A percentile compares a stretch with the other conserved stretches of the same genome.
phyloP scores from a whole-genome alignment of 2,797 vertebrate species.

The Lateolabrax maculatus region DNA sequence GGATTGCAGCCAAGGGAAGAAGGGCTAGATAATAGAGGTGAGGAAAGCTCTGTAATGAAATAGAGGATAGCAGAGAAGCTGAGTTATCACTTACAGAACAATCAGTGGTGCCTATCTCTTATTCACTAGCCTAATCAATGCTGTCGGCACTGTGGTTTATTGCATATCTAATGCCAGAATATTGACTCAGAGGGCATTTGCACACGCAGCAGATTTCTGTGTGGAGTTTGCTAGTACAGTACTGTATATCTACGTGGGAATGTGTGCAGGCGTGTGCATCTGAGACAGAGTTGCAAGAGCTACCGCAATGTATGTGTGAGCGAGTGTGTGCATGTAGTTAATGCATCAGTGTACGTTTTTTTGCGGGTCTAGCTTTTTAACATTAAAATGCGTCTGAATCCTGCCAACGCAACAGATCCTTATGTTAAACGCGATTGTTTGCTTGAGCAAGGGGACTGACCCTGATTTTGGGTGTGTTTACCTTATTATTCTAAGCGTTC shows the following conservation, averaged over 20 bases:
- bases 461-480: slow-evolving; percentile 78
- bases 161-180: slow-evolving; percentile 71
- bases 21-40: slow-evolving; percentile 68
- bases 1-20: slow-evolving; percentile 74
- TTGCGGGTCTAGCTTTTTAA: slow-evolving; percentile 32
- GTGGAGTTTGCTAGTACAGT: slow-evolving; percentile 17
- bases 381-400: slow-evolving; percentile 46
- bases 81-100: slow-evolving; percentile 78
- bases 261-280: slow-evolving; percentile 16
- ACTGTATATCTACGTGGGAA: slow-evolving; percentile 27
- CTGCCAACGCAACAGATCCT: slow-evolving; percentile 53
- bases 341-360: slow-evolving; percentile 6
- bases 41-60: slow-evolving; percentile 71
- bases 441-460: slow-evolving; percentile 57
- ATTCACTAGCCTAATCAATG: slow-evolving; percentile 78
- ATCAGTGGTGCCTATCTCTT: slow-evolving; percentile 73
- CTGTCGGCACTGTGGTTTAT: slow-evolving; percentile 74
- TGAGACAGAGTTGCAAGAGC: background rate
- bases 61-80: slow-evolving; percentile 65
- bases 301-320: slow-evolving; percentile 23
- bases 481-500: slow-evolving; percentile 82
- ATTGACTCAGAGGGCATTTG: slow-evolving; percentile 66
- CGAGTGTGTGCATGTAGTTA: background rate
- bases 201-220: slow-evolving; percentile 61
- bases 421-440: slow-evolving; percentile 67